These are phyloP conservation scores for Podargus strigoides DNA, from an alignment of 2,797 vertebrate genomes.

Conservation along the genomic window DNA sequence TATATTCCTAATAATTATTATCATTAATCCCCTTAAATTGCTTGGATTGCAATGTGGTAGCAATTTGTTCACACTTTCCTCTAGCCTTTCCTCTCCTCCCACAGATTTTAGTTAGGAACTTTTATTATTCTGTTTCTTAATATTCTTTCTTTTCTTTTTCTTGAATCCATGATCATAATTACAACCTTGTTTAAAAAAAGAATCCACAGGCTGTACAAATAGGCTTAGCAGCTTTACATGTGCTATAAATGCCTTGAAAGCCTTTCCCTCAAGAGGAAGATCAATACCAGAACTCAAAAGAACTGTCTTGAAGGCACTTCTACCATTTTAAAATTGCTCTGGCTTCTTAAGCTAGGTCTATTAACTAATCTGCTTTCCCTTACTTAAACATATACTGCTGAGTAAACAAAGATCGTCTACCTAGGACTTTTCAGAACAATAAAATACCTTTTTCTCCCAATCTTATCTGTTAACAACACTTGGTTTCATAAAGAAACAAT, in stretches of 20 bases:
- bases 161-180: background rate
- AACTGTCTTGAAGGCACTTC: background rate
- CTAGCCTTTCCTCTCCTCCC: background rate
- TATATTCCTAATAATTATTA: too few species aligned
- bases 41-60: too few species aligned
- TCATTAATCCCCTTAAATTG: too few species aligned
- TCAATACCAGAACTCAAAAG: background rate
- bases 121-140: background rate
- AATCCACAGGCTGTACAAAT: background rate
- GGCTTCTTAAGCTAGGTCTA: background rate
- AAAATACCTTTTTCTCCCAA: background rate
- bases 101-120: background rate
- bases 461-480: fast-evolving
- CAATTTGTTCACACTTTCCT: background rate
- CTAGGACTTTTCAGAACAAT: background rate
- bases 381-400: background rate
- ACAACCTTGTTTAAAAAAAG: background rate
- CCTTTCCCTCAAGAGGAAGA: background rate
- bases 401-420: background rate
- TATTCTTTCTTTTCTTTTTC: background rate
- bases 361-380: background rate
- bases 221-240: background rate
- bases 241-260: background rate
- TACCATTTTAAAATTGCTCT: background rate
- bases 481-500: background rate